Evolutionary conservation across 2,888 invertebrate genomes (phyloP), one percentile per base, ranked within the genome.

Genomic region (Cataglyphis altisquamis): DNA sequence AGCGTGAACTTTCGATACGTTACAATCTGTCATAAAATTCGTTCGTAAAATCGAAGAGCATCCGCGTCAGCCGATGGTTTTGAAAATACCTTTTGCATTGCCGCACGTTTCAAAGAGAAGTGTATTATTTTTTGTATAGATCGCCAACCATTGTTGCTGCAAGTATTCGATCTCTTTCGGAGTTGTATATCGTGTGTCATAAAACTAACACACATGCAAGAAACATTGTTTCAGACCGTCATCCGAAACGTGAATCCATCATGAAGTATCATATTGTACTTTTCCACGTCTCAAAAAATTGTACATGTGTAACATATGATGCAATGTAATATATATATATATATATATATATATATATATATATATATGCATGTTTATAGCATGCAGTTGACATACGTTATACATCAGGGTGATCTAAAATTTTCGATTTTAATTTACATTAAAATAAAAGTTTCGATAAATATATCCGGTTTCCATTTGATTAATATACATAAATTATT

Each of bases 131-230:
- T 87, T 88, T 74, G 62, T 74, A 67, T 74, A 64, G 45, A 85
- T 89, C 84, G 73, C 36, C 78, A 75, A 72, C 60, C 41, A n/a
- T 21, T 62, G 64, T 29, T 62, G 62, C 84, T 85, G 80, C 25
- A 74, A 75, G 83, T 82, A 83, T 84, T 89, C 83, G 87, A 89
- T 73, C 84, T 84, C 83, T 84, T 89, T 87, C 83, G 68, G 29
- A 45, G 63, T 75, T 39, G 67, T 68, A 83, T 63, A 77, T 86
- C 60, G 36, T 77, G 84, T 73, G 68, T 80, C 64, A 68, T 77
- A 73, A 66, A 81, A 21, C 62, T 68, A 29, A 64, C 73, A 72
- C 66, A 80, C 52, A 87, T 89, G 84, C 89, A 87, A 84, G 87
- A 86, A 89, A 83, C 77, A 85, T 85, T 73, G 74, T 68, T 89